A percentile compares a stretch with the other conserved stretches of the same genome.
phyloP scores from a whole-genome alignment of 1,140 invertebrate genomes.

The Agrypnia vestita region DNA sequence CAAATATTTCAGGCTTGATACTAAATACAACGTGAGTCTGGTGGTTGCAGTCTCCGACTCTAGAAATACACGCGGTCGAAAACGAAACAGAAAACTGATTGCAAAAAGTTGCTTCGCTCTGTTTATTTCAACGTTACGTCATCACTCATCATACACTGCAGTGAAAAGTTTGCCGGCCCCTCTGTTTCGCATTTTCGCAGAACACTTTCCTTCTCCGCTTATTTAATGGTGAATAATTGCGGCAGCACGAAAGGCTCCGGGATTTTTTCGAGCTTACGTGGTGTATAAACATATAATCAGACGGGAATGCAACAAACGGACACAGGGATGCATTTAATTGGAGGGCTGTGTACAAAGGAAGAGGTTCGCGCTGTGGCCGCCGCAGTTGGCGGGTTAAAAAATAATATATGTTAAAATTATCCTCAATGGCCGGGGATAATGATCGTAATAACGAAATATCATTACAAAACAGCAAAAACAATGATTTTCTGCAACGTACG shows the following conservation, averaged over 20 bases:
- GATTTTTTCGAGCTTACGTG: conserved; percentile 35
- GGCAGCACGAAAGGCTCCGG: conserved; percentile 16
- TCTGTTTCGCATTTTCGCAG: conserved; percentile 26
- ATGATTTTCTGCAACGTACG: no score
- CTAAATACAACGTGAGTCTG: no score
- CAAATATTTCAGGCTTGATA: no score
- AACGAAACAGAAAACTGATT: conserved; percentile 14
- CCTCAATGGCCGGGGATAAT: no score
- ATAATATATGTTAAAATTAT: no score
- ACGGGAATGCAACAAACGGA: neutral
- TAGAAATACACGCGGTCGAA: conserved; percentile 13
- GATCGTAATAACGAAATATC: no score
- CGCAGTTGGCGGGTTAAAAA: no score
- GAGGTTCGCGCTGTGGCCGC: no score
- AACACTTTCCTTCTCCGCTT: conserved; percentile 36
- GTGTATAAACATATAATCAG: conserved; percentile 22
- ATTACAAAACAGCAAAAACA: no score
- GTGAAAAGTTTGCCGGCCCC: neutral
- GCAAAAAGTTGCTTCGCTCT: conserved; percentile 26
- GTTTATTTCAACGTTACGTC: conserved; percentile 29
- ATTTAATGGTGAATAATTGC: conserved; percentile 34
- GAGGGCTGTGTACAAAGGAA: neutral
- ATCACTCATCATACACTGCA: neutral
- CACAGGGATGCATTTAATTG: neutral
- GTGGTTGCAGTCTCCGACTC: no score